These are phyloP conservation scores for Asobara japonica DNA, from an alignment of 1,140 invertebrate species.

Conservation along the genomic window DNA sequence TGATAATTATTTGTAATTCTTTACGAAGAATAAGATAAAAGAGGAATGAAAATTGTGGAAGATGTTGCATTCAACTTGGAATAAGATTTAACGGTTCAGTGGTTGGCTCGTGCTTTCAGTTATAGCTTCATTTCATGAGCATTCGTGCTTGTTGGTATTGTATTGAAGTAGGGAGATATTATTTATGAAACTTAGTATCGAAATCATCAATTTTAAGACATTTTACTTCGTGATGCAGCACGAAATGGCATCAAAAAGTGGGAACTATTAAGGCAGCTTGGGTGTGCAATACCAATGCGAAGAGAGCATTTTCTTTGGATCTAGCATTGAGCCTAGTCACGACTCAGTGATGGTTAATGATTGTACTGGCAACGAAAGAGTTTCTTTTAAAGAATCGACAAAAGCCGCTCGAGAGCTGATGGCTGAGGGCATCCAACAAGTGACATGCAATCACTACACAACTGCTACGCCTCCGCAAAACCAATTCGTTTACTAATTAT, in stretches of 20 bases:
- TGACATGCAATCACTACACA: background rate
- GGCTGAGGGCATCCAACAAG: background rate
- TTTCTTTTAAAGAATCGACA: background rate
- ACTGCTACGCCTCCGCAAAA: background rate
- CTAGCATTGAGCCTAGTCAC: background rate
- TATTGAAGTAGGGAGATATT: background rate
- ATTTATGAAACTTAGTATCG: background rate
- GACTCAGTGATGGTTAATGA: background rate
- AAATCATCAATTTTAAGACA: background rate
- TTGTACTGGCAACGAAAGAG: background rate
- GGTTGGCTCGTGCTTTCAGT: background rate
- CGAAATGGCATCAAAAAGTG: background rate
- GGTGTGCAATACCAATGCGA: no score
- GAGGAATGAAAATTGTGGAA: background rate
- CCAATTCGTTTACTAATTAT: background rate
- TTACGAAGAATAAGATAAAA: background rate
- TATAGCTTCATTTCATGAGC: background rate
- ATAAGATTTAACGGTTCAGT: conserved; percentile 8
- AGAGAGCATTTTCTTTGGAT: background rate
- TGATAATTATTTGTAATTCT: background rate
- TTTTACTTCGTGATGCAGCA: background rate
- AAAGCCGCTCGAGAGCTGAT: background rate
- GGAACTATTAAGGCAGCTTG: background rate
- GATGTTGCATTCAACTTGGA: background rate
- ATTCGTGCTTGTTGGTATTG: background rate